A percentile compares a stretch with the other conserved stretches of the same genome.
Evolutionary conservation across 2,888 invertebrate genomes (phyloP).

Genomic region (Linhomoeus sp.): DNA sequence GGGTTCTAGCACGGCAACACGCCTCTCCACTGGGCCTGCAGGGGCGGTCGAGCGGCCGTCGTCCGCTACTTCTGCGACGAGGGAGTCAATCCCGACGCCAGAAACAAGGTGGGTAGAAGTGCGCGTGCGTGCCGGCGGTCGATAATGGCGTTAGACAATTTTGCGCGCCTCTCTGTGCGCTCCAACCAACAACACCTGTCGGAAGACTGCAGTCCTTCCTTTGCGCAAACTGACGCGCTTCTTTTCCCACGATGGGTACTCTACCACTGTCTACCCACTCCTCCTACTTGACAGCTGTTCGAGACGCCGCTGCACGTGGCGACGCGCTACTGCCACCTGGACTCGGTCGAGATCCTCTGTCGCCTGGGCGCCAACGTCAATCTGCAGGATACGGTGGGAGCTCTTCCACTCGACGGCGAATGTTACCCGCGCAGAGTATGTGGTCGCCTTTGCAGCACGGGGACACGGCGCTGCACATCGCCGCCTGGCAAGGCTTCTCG

Average conservation of each 20-base stretch:
- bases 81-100: constrained; percentile 31
- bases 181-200: too few relatives aligned
- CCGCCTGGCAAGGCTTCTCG: constrained; percentile 37
- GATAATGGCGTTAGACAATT: too few relatives aligned
- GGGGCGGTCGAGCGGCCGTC: constrained; percentile 36
- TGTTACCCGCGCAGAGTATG: too few relatives aligned
- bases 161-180: too few relatives aligned
- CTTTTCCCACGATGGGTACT: too few relatives aligned
- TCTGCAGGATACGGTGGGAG: constrained; percentile 35
- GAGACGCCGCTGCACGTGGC: constrained; percentile 45
- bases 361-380: constrained; percentile 30
- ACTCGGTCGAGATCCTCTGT: constrained; percentile 33
- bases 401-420: too few relatives aligned
- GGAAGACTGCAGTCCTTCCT: too few relatives aligned
- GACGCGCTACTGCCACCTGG: constrained; percentile 36
- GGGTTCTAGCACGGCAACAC: constrained; percentile 36
- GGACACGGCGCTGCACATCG: constrained; percentile 38
- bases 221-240: too few relatives aligned
- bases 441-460: constrained; percentile 36
- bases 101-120: too few relatives aligned
- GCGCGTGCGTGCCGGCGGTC: too few relatives aligned
- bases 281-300: too few relatives aligned
- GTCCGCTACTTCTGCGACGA: constrained; percentile 33
- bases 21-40: constrained; percentile 38
- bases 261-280: too few relatives aligned